Evolutionary conservation across 2,113 vertebrate species (phyloP).

Genomic region (Mormyrus lacerda): DNA sequence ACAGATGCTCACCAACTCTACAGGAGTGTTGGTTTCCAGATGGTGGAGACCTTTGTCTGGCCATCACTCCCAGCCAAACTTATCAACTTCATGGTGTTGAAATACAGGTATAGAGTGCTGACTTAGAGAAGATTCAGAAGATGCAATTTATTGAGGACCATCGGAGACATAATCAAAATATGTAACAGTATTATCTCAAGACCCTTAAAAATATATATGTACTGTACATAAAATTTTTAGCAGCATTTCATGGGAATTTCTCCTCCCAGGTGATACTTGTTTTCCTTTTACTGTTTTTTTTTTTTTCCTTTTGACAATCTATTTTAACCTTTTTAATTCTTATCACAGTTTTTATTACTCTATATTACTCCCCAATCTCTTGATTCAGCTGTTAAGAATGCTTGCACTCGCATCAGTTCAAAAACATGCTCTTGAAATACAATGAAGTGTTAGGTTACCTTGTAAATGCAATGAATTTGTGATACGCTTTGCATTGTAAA

Average conservation of each 20-base stretch:
- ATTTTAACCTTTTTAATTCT: too few relatives aligned
- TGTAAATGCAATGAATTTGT: background rate
- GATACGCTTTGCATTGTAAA: background rate
- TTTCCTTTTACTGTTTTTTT: background rate
- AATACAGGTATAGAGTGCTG: conserved; percentile 25
- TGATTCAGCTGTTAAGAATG: background rate
- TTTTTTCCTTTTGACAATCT: too few relatives aligned
- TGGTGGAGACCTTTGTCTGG: conserved; percentile 33
- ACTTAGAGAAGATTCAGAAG: background rate
- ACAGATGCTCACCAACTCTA: conserved; percentile 46
- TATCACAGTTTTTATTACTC: too few relatives aligned
- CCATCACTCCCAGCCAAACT: conserved; percentile 40
- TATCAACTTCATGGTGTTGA: conserved; percentile 36
- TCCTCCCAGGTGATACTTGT: background rate
- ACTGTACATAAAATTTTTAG: background rate
- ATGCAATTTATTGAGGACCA: background rate
- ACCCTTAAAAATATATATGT: background rate
- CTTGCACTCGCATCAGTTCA: background rate
- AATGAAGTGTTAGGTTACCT: background rate
- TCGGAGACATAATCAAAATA: background rate
- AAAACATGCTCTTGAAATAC: background rate
- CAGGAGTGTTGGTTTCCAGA: conserved; percentile 37
- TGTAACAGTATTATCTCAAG: background rate
- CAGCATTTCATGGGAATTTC: background rate
- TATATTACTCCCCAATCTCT: background rate